Conservation (phyloP, 2,888 invertebrate genomes). For the Hecatera dysodea region DNA sequence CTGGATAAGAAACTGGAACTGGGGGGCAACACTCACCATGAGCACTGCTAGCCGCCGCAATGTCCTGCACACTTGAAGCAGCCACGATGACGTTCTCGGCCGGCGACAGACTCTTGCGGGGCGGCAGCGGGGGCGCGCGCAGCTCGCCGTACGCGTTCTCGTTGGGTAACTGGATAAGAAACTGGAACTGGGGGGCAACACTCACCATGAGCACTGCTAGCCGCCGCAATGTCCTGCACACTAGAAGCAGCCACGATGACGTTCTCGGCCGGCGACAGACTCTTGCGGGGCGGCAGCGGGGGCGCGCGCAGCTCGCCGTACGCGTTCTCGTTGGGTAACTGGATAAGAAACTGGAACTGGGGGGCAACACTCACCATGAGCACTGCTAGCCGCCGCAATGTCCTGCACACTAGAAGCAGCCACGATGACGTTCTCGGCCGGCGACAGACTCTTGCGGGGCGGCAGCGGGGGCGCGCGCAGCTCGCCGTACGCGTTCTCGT, state of each 20-base stretch:
- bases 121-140: constrained; percentile 89
- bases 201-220: constrained; percentile 74
- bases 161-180: no score
- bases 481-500: constrained; percentile 87
- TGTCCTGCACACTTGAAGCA: constrained; percentile 86
- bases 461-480: constrained; percentile 89
- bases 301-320: constrained; percentile 86
- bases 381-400: constrained; percentile 77
- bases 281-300: constrained; percentile 91
- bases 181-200: neutral
- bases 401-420: constrained; percentile 86
- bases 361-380: constrained; percentile 67
- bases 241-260: constrained; percentile 82
- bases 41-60: constrained; percentile 77
- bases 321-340: constrained; percentile 78
- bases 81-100: constrained; percentile 80
- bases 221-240: constrained; percentile 84
- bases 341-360: neutral
- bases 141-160: constrained; percentile 88
- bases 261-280: constrained; percentile 86
- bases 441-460: constrained; percentile 90
- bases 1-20: neutral
- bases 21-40: constrained; percentile 64
- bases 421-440: constrained; percentile 80
- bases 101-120: constrained; percentile 90